phyloP scores from a whole-genome alignment of 2,113 vertebrate genomes.

The Anoplopoma fimbria region DNA sequence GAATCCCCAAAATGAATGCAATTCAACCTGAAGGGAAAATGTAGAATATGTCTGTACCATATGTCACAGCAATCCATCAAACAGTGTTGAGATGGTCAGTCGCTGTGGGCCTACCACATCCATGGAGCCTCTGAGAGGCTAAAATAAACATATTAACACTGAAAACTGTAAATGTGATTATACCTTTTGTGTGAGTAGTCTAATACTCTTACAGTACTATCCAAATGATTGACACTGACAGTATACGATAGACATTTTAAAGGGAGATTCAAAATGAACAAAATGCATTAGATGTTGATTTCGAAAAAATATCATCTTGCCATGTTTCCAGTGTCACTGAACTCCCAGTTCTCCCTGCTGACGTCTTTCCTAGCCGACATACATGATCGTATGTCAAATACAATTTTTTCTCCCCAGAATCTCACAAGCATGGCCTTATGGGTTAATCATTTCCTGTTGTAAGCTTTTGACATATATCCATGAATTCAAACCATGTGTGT shows the following conservation, averaged over 20 bases:
- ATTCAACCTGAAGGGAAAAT: neutral
- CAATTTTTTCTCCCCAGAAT: neutral
- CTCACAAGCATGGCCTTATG: constrained; percentile 7
- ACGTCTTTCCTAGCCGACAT: neutral
- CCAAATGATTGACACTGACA: too few species aligned
- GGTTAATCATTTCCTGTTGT: neutral
- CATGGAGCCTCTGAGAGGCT: neutral
- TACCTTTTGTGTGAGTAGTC: neutral
- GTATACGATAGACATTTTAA: neutral
- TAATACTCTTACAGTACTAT: too few species aligned
- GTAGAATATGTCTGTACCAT: neutral
- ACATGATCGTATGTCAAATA: constrained; percentile 3
- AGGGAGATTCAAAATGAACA: neutral
- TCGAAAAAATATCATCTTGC: neutral
- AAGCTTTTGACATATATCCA: constrained; percentile 1
- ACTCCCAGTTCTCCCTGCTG: neutral
- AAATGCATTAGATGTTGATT: neutral
- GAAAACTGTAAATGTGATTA: neutral
- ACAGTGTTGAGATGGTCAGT: neutral
- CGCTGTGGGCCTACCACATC: neutral
- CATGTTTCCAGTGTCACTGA: neutral
- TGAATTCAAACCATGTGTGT: constrained; percentile 39
- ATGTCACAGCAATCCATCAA: neutral
- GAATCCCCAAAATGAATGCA: neutral
- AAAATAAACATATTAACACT: neutral